Evolutionary conservation across 2,888 invertebrate genomes (phyloP).

Genomic region (Rhamphomyia laevipes): DNA sequence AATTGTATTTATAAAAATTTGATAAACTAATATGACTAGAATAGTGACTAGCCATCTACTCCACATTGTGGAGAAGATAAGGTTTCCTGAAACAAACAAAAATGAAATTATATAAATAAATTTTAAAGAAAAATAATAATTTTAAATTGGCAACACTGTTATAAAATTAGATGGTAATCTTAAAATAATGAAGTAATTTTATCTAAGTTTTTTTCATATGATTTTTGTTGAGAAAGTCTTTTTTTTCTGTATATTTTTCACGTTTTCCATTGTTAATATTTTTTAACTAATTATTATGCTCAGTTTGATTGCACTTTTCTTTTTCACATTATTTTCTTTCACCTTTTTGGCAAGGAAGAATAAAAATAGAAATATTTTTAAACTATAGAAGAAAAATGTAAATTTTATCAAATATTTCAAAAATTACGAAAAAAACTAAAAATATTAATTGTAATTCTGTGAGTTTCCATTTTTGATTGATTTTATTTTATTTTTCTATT

Average conservation of each 20-base stretch:
- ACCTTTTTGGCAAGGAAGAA: neutral
- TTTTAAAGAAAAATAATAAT: neutral
- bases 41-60: conserved; percentile 30
- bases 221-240: neutral
- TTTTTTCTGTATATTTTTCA: neutral
- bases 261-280: neutral
- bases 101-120: neutral
- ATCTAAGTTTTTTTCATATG: no score
- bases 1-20: conserved; percentile 32
- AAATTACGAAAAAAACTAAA: no score
- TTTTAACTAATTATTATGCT: neutral
- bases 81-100: conserved; percentile 10
- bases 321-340: neutral
- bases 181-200: no score
- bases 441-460: no score
- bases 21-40: conserved; percentile 27
- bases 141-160: no score
- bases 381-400: no score
- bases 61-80: conserved; percentile 27
- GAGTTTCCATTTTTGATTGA: no score
- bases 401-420: no score
- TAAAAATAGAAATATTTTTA: no score
- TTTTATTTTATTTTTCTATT: no score
- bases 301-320: neutral
- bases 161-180: no score